Conservation (phyloP, 2,113 vertebrate species). For the Sinocyclocheilus maitianheensis region DNA sequence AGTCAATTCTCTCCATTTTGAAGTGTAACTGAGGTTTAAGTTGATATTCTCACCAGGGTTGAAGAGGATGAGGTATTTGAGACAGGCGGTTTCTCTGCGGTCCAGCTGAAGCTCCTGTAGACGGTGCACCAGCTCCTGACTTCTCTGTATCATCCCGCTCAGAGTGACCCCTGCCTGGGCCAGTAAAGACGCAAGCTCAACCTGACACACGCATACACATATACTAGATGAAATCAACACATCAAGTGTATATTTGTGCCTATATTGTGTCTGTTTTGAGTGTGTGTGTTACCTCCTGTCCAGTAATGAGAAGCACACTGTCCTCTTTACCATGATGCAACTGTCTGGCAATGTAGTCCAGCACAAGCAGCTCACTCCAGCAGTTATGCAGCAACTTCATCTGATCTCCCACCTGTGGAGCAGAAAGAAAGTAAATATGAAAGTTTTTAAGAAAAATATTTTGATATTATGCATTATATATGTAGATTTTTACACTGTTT, state of each 20-base stretch:
- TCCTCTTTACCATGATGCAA: conserved; percentile 84
- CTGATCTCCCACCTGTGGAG: conserved; percentile 86
- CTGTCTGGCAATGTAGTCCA: conserved; percentile 88
- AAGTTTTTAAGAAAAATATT: neutral
- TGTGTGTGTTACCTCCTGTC: conserved; percentile 81
- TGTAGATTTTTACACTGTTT: no score
- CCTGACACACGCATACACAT: conserved; percentile 66
- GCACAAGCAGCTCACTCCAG: conserved; percentile 91
- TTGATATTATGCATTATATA: neutral
- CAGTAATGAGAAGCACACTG: conserved; percentile 85
- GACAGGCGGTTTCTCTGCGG: conserved; percentile 86
- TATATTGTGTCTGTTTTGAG: neutral
- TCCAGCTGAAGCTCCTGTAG: conserved; percentile 84
- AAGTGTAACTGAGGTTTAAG: neutral
- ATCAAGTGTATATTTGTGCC: neutral
- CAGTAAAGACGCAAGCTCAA: conserved; percentile 76
- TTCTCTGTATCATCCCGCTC: conserved; percentile 78
- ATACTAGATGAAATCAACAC: neutral
- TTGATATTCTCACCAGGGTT: conserved; percentile 82
- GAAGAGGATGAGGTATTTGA: conserved; percentile 93
- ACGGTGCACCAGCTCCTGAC: conserved; percentile 82
- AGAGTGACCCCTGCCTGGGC: conserved; percentile 79
- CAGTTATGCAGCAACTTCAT: conserved; percentile 92
- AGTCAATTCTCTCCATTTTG: neutral
- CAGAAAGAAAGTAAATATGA: neutral